Evolutionary conservation across 2,888 invertebrate genomes (phyloP).

Genomic region (Diaprepes abbreviatus): DNA sequence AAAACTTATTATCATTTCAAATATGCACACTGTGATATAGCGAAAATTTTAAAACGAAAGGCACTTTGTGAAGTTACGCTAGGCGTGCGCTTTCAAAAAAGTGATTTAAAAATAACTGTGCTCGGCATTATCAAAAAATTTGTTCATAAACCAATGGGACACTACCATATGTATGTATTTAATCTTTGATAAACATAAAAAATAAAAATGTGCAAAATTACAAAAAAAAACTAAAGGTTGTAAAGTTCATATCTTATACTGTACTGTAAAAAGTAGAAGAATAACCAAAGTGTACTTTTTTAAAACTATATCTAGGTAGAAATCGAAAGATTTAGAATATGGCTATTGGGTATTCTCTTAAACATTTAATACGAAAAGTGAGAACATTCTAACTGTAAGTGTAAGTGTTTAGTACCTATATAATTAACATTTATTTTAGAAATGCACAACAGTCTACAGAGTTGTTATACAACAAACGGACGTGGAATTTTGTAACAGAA

Average conservation of each 20-base stretch:
- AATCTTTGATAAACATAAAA: not conserved
- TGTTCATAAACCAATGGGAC: too few relatives aligned
- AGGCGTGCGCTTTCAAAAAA: too few relatives aligned
- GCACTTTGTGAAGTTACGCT: too few relatives aligned
- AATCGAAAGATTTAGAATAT: not conserved
- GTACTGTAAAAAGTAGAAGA: slow-evolving; percentile 8
- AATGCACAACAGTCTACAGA: too few relatives aligned
- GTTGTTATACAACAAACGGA: too few relatives aligned
- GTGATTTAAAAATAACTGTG: too few relatives aligned
- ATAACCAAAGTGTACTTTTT: slow-evolving; percentile 43
- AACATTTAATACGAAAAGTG: too few relatives aligned
- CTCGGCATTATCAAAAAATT: too few relatives aligned
- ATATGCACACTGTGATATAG: too few relatives aligned
- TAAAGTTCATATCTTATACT: slow-evolving; percentile 3
- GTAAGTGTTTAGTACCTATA: slow-evolving; percentile 10
- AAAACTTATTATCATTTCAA: too few relatives aligned
- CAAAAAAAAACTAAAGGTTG: not conserved
- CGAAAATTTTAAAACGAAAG: too few relatives aligned
- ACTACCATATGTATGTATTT: not conserved
- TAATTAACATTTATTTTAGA: not conserved
- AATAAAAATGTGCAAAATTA: not conserved
- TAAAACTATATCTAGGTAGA: slow-evolving; percentile 4
- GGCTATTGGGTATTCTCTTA: not conserved
- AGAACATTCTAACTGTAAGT: not conserved
- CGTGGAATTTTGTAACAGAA: too few relatives aligned